Conservation (phyloP, 2,113 vertebrate species). For the Percina caprodes region DNA sequence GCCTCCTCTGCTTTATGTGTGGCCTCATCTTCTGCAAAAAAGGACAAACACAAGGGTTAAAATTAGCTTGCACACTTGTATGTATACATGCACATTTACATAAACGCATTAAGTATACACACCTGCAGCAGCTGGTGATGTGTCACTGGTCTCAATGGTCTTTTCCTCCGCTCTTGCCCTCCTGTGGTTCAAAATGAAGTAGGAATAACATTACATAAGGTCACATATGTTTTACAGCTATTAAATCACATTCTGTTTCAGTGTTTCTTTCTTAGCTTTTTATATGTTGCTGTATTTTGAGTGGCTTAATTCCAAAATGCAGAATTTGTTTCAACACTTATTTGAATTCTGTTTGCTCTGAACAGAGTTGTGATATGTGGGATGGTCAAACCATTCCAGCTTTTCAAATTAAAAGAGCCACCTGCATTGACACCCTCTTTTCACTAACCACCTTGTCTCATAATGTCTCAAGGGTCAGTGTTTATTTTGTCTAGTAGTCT, state of each 20-base stretch:
- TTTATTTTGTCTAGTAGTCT: not conserved
- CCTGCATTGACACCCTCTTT: not conserved
- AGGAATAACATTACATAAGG: not conserved
- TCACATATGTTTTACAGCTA: not conserved
- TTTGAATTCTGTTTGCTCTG: no score
- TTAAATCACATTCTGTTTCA: not conserved
- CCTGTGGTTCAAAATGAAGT: conserved; percentile 68
- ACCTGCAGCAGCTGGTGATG: conserved; percentile 63
- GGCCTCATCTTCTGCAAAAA: conserved; percentile 58
- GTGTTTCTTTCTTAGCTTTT: not conserved
- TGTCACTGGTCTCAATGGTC: conserved; percentile 29
- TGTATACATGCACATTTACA: not conserved
- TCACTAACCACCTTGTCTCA: not conserved
- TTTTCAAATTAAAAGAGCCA: not conserved
- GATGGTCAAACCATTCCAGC: not conserved
- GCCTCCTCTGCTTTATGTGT: conserved; percentile 43
- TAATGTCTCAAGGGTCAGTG: not conserved
- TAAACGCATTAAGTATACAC: conserved; percentile 27
- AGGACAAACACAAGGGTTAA: conserved; percentile 1
- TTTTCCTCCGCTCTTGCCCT: conserved; percentile 60
- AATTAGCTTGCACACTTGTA: not conserved
- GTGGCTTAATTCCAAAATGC: not conserved
- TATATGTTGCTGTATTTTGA: not conserved
- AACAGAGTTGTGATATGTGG: not conserved
- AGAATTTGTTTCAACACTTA: not conserved